Evolutionary conservation across 2,888 invertebrate genomes (phyloP).

Genomic region (Cepaea hortensis): DNA sequence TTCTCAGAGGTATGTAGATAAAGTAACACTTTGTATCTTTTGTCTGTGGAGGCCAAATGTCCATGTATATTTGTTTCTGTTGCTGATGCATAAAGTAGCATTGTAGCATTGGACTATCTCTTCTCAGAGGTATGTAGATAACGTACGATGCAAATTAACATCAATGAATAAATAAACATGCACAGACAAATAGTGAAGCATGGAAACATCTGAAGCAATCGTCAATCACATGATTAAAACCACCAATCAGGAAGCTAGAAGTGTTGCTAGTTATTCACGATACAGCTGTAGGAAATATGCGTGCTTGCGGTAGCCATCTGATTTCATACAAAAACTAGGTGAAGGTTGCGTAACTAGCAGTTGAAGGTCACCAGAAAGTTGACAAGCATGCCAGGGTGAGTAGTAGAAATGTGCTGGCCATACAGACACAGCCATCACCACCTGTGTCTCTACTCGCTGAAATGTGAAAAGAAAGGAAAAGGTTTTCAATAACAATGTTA

Average conservation of each 20-base stretch:
- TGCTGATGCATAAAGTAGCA: too few species aligned
- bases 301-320: conserved; percentile 33
- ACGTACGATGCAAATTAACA: not conserved
- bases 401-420: conserved; percentile 30
- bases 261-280: not conserved
- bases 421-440: conserved; percentile 10
- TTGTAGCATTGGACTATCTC: too few species aligned
- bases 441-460: conserved; percentile 18
- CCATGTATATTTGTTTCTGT: too few species aligned
- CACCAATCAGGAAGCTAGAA: not conserved
- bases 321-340: conserved; percentile 42
- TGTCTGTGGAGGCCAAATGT: too few species aligned
- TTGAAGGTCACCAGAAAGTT: conserved; percentile 41
- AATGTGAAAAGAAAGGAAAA: conserved; percentile 21
- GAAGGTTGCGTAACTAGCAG: conserved; percentile 35
- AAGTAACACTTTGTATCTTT: too few species aligned
- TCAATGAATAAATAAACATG: not conserved
- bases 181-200: not conserved
- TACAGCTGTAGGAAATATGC: conserved; percentile 1
- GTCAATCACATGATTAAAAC: not conserved
- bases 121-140: too few species aligned
- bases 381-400: conserved; percentile 44
- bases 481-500: not conserved
- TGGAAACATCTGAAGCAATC: conserved; percentile 26
- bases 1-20: too few species aligned